Percentiles rank a stretch among this genome's conserved stretches.
phyloP scores from a whole-genome alignment of 2,797 vertebrate species.

The Tapirus indicus region DNA sequence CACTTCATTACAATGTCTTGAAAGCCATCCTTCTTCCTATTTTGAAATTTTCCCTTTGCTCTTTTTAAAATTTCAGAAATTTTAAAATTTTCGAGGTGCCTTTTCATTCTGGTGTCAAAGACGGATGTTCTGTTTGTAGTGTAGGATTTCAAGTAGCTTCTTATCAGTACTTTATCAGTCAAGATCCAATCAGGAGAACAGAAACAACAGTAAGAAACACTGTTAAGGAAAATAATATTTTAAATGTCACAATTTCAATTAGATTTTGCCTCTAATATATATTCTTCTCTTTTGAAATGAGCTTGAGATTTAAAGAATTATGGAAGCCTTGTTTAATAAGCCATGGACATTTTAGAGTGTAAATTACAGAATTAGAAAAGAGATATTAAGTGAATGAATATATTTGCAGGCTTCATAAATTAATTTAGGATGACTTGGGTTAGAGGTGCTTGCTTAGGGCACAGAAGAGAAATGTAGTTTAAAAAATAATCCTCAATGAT shows the following conservation, averaged over 20 bases:
- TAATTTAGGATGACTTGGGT: background rate
- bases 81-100: background rate
- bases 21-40: background rate
- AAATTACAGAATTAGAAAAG: background rate
- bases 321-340: background rate
- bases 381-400: background rate
- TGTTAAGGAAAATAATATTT: background rate
- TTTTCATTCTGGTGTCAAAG: background rate
- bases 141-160: background rate
- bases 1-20: background rate
- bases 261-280: background rate
- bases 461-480: background rate
- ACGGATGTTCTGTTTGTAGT: background rate
- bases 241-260: background rate
- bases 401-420: background rate
- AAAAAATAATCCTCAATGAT: background rate
- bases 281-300: background rate
- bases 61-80: constrained; percentile 15
- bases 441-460: background rate
- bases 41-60: background rate
- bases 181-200: background rate
- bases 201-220: background rate
- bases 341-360: background rate
- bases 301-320: background rate
- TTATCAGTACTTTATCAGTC: background rate